Percentiles rank a stretch among this genome's conserved stretches.
phyloP scores from a whole-genome alignment of 37 sponge, comb jelly and placozoan genomes.

The Cladorhizidae sp. region DNA sequence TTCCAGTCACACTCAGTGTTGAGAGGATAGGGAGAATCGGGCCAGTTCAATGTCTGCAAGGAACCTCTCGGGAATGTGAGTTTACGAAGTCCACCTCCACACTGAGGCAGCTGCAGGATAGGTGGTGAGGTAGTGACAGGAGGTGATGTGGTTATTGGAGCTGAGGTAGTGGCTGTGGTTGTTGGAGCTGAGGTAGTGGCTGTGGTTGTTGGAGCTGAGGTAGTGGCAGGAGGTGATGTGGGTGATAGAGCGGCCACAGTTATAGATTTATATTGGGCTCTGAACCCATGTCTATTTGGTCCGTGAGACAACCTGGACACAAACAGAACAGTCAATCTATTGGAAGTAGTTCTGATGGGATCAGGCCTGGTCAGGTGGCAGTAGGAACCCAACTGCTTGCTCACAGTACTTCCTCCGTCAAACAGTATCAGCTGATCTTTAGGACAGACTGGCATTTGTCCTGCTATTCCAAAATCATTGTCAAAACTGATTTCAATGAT shows the following conservation, averaged over 20 bases:
- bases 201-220: not conserved
- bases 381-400: not conserved
- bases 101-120: too few species aligned
- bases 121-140: too few species aligned
- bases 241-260: too few species aligned
- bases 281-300: not conserved
- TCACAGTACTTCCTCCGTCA: not conserved
- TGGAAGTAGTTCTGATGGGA: not conserved
- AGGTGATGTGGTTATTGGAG: too few species aligned
- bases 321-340: not conserved
- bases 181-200: not conserved
- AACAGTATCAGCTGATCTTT: not conserved
- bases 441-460: not conserved
- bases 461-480: conserved; percentile 2
- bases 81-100: too few species aligned
- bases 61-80: too few species aligned
- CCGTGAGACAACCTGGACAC: not conserved
- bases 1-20: too few species aligned
- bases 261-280: not conserved
- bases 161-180: too few species aligned
- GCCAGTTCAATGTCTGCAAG: too few species aligned
- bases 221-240: not conserved
- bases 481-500: not conserved
- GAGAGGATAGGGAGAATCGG: too few species aligned
- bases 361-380: not conserved